Evolutionary conservation across 2,888 invertebrate genomes (phyloP), one percentile per base, ranked within the genome.

Genomic region (Cantharis lateralis): DNA sequence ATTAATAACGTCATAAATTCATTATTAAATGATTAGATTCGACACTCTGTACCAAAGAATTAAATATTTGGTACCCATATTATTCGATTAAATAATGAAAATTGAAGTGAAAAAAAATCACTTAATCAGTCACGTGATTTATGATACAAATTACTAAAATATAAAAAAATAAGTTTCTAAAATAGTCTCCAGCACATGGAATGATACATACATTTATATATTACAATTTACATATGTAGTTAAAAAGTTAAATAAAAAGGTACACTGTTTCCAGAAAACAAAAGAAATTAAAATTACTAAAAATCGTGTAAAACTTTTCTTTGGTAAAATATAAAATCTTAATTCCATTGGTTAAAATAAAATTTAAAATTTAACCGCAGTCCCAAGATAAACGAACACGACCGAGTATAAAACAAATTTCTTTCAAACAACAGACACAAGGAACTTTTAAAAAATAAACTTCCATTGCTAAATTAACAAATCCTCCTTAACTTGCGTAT

Each of bases 1-100:
- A n/a, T 24, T 24, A 24, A 68, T 48, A 48, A 61, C 18, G 48
- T 70, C 24, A 18, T 24, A 62, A 62, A 18, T 71, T 71, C 48
- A 72, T 62, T 61, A 62, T 26, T 18, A 16, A 69, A 69, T 78
- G 78, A 78, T 76, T 78, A 78, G 78, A 78, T 74, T 74, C 70
- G 74, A 78, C 78, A 78, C 78, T 78, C 78, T 74, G 64, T 68
- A 77, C 74, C 70, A 68, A 71, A 28, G 61, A 4, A 20, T 72
- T 68, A n/a, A 62, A 68, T 15, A 63, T 63, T 72, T 70, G 71
- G 77, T 69, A 71, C 63, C 32, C 64, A 24, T 66, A 72, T 66
- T 71, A 77, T 77, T 71, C 69, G 9, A 78, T 70, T 26, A 62
- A 71, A 70, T 72, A 78, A 63, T 71, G 78, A 78, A 72, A 78